Conservation (phyloP, 2,888 invertebrate genomes). For the Clostera curtula region DNA sequence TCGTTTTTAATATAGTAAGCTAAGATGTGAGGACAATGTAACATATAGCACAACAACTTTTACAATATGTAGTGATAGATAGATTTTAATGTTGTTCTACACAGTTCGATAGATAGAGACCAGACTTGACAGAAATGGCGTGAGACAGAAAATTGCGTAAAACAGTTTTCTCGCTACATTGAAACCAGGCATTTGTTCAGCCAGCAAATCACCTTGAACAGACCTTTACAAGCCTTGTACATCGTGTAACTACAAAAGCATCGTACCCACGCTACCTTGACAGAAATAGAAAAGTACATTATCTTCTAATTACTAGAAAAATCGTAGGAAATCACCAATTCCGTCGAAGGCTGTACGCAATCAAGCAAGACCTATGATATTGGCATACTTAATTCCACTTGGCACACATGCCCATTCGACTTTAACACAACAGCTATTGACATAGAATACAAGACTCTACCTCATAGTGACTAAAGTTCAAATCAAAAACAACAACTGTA, state of each 20-base stretch:
- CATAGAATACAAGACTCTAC: constrained; percentile 14
- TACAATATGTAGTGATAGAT: no score
- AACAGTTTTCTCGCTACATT: no score
- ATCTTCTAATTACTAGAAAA: constrained; percentile 56
- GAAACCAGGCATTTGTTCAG: no score
- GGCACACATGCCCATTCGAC: constrained; percentile 62
- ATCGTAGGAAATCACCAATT: constrained; percentile 66
- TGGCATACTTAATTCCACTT: constrained; percentile 70
- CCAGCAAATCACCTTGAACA: no score
- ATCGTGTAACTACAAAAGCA: constrained; percentile 4
- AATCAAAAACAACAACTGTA: constrained; percentile 6
- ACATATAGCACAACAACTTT: no score
- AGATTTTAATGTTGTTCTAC: no score
- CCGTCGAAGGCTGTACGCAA: constrained; percentile 60
- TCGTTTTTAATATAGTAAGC: no score
- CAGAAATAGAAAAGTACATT: constrained; percentile 52
- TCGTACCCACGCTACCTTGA: constrained; percentile 44
- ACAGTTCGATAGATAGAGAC: no score
- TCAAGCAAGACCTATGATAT: constrained; percentile 65
- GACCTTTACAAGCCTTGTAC: no score
- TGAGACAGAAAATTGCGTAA: no score
- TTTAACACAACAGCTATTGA: constrained; percentile 28
- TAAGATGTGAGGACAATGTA: no score
- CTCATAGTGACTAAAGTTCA: constrained; percentile 1
- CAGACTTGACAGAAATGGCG: no score